phyloP scores from a whole-genome alignment of 2,113 vertebrate species.

The Sula dactylatra region DNA sequence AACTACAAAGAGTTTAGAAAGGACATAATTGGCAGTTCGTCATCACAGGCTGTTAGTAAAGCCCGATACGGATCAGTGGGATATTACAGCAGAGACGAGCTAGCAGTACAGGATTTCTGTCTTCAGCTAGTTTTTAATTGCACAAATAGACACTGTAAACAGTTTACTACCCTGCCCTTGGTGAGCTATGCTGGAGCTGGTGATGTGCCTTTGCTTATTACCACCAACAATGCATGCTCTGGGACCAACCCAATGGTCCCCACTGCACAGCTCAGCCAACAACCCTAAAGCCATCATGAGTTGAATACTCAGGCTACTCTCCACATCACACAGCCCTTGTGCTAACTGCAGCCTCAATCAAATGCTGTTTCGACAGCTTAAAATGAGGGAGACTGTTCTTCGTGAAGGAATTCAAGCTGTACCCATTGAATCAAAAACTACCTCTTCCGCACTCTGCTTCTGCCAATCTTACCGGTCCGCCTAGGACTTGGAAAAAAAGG shows the following conservation, averaged over 20 bases:
- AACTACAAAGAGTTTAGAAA: not conserved
- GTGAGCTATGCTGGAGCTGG: not conserved
- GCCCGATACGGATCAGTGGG: not conserved
- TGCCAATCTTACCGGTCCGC: not conserved
- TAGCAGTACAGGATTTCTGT: not conserved
- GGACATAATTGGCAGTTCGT: not conserved
- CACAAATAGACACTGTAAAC: not conserved
- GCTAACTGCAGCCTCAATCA: not conserved
- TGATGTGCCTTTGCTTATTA: not conserved
- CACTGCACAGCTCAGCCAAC: not conserved
- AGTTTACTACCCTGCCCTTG: not conserved
- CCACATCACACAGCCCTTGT: fast-evolving
- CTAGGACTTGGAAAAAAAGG: not conserved
- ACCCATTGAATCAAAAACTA: not conserved
- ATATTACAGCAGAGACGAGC: not conserved
- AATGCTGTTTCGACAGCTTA: not conserved
- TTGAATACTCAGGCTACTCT: not conserved
- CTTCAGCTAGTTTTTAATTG: not conserved
- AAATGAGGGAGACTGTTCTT: not conserved
- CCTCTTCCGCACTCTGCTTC: not conserved
- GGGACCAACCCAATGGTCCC: not conserved
- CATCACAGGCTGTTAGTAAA: not conserved
- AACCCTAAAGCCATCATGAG: not conserved
- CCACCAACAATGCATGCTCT: not conserved
- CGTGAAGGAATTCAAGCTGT: not conserved